Percentiles rank a stretch among this genome's conserved stretches.
phyloP scores from a whole-genome alignment of 2,888 invertebrate species.

The Synanthedon tipuliformis region DNA sequence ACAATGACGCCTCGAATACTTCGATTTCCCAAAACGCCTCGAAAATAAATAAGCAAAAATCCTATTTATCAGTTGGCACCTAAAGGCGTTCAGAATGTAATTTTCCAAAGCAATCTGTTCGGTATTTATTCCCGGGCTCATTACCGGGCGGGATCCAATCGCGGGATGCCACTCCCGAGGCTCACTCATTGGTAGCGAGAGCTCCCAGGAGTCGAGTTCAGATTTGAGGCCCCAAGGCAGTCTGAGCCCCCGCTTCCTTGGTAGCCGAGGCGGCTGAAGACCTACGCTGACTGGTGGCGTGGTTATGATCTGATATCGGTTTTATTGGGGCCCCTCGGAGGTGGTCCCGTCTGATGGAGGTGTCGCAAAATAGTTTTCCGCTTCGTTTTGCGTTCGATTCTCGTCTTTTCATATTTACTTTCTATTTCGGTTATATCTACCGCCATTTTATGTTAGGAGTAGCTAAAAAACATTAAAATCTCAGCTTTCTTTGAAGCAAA shows the following conservation, averaged over 20 bases:
- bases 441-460: too few relatives aligned
- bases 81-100: constrained; percentile 28
- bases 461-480: too few relatives aligned
- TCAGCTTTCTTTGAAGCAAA: too few relatives aligned
- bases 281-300: constrained; percentile 9
- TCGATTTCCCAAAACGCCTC: neutral
- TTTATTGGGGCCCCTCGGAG: constrained; percentile 42
- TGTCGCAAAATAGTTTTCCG: constrained; percentile 49
- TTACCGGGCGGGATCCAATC: constrained; percentile 45
- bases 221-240: constrained; percentile 24
- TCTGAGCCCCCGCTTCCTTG: constrained; percentile 9
- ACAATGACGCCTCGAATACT: too few relatives aligned
- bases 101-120: constrained; percentile 37
- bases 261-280: constrained; percentile 3
- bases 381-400: constrained; percentile 23
- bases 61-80: constrained; percentile 8
- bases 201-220: constrained; percentile 40
- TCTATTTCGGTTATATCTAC: neutral
- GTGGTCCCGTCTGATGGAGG: constrained; percentile 34
- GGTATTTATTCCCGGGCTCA: constrained; percentile 54
- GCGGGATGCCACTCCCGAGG: constrained; percentile 23
- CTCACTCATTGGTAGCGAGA: constrained; percentile 35
- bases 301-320: constrained; percentile 47
- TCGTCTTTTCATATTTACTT: neutral
- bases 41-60: constrained; percentile 1